Percentiles rank a stretch among this genome's conserved stretches.
These are phyloP conservation scores for Episyrphus balteatus DNA, from an alignment of 1,140 invertebrate genomes.

Conservation along the genomic window DNA sequence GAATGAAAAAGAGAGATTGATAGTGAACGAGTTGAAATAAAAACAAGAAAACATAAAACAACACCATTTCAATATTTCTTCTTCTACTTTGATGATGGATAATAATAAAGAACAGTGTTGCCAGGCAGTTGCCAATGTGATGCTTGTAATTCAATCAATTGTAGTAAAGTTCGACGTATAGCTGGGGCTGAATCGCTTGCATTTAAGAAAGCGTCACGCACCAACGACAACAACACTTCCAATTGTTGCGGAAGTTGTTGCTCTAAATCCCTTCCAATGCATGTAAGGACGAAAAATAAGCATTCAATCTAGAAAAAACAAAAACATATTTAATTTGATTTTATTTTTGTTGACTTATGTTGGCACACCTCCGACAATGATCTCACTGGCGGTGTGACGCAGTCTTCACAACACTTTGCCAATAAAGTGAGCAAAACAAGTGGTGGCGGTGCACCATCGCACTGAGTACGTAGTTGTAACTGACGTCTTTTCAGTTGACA, in stretches of 20 bases:
- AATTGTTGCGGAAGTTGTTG: slow-evolving; percentile 65
- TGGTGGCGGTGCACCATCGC: slow-evolving; percentile 56
- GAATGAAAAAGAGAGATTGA: too few species aligned
- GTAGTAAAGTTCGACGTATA: slow-evolving; percentile 68
- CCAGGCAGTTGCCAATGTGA: slow-evolving; percentile 80
- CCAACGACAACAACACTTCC: slow-evolving; percentile 59
- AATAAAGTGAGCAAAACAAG: slow-evolving; percentile 65
- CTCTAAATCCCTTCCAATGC: slow-evolving; percentile 75
- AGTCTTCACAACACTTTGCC: slow-evolving; percentile 74
- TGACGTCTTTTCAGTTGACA: slow-evolving; percentile 68
- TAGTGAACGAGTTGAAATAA: too few species aligned
- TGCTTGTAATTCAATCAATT: slow-evolving; percentile 78
- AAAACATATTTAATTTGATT: not conserved
- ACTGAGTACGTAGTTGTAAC: slow-evolving; percentile 52
- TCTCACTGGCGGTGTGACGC: slow-evolving; percentile 64
- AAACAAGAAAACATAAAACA: too few species aligned
- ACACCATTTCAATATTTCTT: not conserved
- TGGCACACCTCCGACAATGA: slow-evolving; percentile 57
- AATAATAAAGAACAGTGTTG: slow-evolving; percentile 80
- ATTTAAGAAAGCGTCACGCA: slow-evolving; percentile 75
- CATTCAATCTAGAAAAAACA: slow-evolving; percentile 58
- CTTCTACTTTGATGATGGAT: slow-evolving; percentile 53
- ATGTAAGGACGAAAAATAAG: slow-evolving; percentile 75
- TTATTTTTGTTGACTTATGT: not conserved
- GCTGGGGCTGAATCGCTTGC: slow-evolving; percentile 50